Conservation (phyloP, 2,888 invertebrate species). For the Tromatobia lineatoria region DNA sequence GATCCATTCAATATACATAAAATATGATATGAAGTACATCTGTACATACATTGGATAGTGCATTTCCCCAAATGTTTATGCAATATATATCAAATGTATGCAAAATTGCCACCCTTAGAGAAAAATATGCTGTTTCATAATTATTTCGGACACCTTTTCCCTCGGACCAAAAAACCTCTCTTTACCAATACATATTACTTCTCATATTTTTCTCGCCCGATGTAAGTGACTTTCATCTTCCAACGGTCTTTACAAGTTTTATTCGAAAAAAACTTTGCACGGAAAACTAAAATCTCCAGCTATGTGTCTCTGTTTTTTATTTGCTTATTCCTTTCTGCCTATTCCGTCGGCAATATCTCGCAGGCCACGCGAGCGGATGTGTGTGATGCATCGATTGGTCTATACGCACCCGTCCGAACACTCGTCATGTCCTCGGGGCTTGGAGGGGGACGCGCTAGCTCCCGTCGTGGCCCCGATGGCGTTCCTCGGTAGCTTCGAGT, state of each 20-base stretch:
- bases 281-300: background rate
- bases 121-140: too few relatives aligned
- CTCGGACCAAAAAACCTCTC: too few relatives aligned
- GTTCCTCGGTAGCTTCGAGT: conserved; percentile 37
- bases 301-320: background rate
- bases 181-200: too few relatives aligned
- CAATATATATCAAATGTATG: too few relatives aligned
- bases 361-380: conserved; percentile 36
- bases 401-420: conserved; percentile 50
- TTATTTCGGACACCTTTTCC: too few relatives aligned
- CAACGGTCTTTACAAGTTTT: background rate
- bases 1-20: too few relatives aligned
- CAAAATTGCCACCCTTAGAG: too few relatives aligned
- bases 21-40: too few relatives aligned
- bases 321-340: background rate
- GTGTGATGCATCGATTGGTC: conserved; percentile 61
- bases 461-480: conserved; percentile 19
- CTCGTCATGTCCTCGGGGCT: conserved; percentile 67
- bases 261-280: conserved; percentile 22
- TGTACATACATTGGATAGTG: too few relatives aligned
- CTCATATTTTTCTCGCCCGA: too few relatives aligned
- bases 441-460: conserved; percentile 50
- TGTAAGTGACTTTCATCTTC: background rate
- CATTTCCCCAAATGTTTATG: too few relatives aligned
- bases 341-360: conserved; percentile 32